Base-by-base conservation (phyloP, 2,113 vertebrate genomes). In the Mirza zaza region DNA sequence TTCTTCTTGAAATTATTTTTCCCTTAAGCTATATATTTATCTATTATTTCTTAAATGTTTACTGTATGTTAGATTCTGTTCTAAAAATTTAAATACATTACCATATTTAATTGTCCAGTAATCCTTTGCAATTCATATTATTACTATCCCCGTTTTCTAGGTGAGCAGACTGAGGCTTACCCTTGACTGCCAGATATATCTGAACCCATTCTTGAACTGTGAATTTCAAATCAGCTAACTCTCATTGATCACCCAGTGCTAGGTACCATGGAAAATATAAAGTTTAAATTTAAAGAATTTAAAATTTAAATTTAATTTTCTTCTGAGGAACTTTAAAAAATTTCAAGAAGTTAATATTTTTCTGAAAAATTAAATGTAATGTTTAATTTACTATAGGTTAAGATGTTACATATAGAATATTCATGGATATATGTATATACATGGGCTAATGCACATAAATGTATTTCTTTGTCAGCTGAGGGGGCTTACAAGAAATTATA, bases 1-100 rank as follows among this genome's bases (percentile, higher is more conserved):
- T 94, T 94, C 55, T 63, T 92, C 34, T 80, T 94, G 77, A 90
- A 79, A 80, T 32, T 21, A 39, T 81, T 92, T 87, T 94, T 57
- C 63, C 21, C 12, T 42, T 91, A 76, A 67, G 21, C 39, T 70
- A 42, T 39, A 29, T 70, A 20, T 73, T 88, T 57, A 52, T 25
- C 11, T 92, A 20, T 63, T 12, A 77, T 67, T 90, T 88, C 73
- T 87, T 89, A 79, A 77, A 73, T 95, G 29, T 12, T 75, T 90
- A 10, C 6, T 36, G 6, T 65, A 18, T 90, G 48, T 76, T 67
- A 57, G 36, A 34, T 76, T 88, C 71, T 55, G 5, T 79, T 93
- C 39, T 67, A 39, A 91, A 96, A 52, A 76, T 68, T n/a, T 45
- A 63, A 71, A 34, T 39, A 32, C 8, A 81, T 76, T 8, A 61